These are phyloP conservation scores for Agrochola lychnidis DNA, from an alignment of 2,888 invertebrate species.

Conservation along the genomic window DNA sequence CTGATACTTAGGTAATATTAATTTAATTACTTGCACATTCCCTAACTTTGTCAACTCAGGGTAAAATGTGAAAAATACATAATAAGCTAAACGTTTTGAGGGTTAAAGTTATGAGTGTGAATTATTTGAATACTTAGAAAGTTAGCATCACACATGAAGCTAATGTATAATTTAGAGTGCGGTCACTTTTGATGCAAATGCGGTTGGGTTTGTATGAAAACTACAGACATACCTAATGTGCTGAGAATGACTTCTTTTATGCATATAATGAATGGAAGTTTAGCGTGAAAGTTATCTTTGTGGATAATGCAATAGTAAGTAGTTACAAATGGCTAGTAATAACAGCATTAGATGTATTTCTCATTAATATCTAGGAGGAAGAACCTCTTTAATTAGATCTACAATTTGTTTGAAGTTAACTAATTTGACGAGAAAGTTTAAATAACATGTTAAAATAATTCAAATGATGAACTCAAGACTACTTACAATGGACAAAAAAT, in stretches of 20 bases:
- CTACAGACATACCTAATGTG: constrained; percentile 47
- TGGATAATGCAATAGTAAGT: constrained; percentile 33
- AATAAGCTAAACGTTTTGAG: constrained; percentile 19
- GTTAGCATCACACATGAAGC: constrained; percentile 58
- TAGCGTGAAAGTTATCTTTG: constrained; percentile 55
- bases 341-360: constrained; percentile 31
- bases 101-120: constrained; percentile 17
- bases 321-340: constrained; percentile 26
- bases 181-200: constrained; percentile 49
- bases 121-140: constrained; percentile 65
- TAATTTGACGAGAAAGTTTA: constrained; percentile 53
- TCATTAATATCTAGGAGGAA: constrained; percentile 10
- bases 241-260: constrained; percentile 56
- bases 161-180: constrained; percentile 60
- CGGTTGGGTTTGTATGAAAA: constrained; percentile 55
- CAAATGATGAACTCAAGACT: constrained; percentile 47
- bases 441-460: constrained; percentile 42
- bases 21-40: constrained; percentile 29
- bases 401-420: constrained; percentile 2
- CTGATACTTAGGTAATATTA: constrained; percentile 1
- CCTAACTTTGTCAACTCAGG: constrained; percentile 11
- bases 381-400: constrained; percentile 24
- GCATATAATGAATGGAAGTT: constrained; percentile 47
- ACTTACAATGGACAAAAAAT: constrained; percentile 53
- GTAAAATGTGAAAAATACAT: constrained; percentile 14